Conservation (phyloP, 2,797 vertebrate species). For the Cossypha caffra region DNA sequence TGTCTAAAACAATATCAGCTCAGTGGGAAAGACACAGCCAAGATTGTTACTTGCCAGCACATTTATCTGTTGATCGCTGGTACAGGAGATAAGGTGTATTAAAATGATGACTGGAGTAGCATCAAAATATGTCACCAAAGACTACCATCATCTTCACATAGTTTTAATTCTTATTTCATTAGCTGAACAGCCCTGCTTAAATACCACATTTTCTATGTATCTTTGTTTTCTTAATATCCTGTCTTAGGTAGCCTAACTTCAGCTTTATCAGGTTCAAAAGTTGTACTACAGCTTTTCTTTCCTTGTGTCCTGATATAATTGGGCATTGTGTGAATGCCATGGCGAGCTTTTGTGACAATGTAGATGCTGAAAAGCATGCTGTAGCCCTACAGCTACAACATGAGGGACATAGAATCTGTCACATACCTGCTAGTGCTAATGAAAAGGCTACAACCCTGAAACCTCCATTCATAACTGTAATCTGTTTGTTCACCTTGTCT, state of each 20-base stretch:
- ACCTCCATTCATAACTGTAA: neutral
- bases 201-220: neutral
- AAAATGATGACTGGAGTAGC: neutral
- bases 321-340: neutral
- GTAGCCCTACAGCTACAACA: neutral
- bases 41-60: neutral
- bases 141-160: neutral
- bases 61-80: neutral
- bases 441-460: neutral
- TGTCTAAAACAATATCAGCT: neutral
- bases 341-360: neutral
- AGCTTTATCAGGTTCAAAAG: neutral
- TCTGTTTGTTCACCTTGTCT: neutral
- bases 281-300: neutral
- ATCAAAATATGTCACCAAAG: neutral
- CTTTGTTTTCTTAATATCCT: neutral
- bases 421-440: neutral
- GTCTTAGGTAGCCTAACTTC: neutral
- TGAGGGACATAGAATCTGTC: neutral
- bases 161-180: neutral
- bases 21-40: neutral
- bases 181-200: neutral
- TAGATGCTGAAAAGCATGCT: neutral
- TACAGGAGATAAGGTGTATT: neutral
- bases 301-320: neutral